Conservation (phyloP, 2,888 invertebrate species). For the Drosophila macrospina region DNA sequence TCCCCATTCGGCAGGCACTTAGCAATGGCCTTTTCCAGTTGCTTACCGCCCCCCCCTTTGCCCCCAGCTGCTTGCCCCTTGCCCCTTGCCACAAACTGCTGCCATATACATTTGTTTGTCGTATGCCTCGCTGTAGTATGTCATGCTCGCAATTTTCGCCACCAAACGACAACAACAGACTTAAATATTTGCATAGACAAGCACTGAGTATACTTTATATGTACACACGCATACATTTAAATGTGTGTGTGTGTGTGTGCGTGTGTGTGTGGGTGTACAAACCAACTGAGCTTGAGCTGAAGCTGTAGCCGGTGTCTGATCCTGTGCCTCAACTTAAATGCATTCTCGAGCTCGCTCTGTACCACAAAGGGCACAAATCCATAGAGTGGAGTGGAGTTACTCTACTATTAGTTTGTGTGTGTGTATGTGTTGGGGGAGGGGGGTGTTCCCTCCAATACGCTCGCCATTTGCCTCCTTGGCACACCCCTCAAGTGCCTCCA, state of each 20-base stretch:
- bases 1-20: constrained; percentile 17
- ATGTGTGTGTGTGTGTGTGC: constrained; percentile 8
- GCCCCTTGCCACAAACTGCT: constrained; percentile 14
- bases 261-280: constrained; percentile 27
- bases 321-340: constrained; percentile 59
- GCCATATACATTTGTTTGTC: constrained; percentile 59
- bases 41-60: too few relatives aligned
- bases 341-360: constrained; percentile 55
- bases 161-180: constrained; percentile 84
- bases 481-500: constrained; percentile 58
- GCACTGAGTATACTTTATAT: constrained; percentile 52
- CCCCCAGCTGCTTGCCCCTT: not conserved
- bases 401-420: constrained; percentile 5
- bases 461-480: constrained; percentile 30
- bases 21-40: constrained; percentile 29
- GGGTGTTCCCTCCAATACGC: not conserved
- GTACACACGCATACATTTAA: constrained; percentile 18
- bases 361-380: constrained; percentile 64
- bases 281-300: constrained; percentile 20
- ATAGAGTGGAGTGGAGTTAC: constrained; percentile 45
- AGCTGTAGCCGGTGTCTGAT: constrained; percentile 22
- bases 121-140: constrained; percentile 45
- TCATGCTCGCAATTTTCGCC: constrained; percentile 71
- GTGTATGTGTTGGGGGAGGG: not conserved
- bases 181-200: constrained; percentile 85